These are phyloP conservation scores for Drosophila nigrodunni DNA, from an alignment of 1,140 invertebrate species.

Conservation along the genomic window DNA sequence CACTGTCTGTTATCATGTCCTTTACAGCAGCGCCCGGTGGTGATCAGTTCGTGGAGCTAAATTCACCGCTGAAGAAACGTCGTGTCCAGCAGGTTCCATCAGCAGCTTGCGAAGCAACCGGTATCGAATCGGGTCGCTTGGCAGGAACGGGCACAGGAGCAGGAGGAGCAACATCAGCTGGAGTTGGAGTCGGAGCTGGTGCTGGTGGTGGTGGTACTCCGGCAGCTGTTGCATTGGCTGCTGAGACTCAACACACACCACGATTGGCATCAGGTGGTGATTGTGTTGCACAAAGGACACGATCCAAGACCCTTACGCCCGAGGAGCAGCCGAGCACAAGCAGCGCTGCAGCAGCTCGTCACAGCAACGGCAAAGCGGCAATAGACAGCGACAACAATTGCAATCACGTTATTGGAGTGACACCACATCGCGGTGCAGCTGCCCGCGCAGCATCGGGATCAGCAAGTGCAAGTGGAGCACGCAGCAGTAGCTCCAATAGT, in stretches of 20 bases:
- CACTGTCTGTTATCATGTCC: conserved; percentile 52
- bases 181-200: neutral
- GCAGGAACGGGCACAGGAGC: no score
- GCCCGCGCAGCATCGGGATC: conserved; percentile 34
- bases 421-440: conserved; percentile 54
- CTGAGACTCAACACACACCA: conserved; percentile 9
- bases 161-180: neutral
- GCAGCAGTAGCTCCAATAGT: conserved; percentile 36
- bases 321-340: conserved; percentile 72
- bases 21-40: conserved; percentile 68
- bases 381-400: conserved; percentile 25
- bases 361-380: conserved; percentile 24
- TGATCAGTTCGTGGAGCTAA: conserved; percentile 66
- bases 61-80: conserved; percentile 73
- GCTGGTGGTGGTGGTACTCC: conserved; percentile 6
- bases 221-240: conserved; percentile 13
- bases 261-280: conserved; percentile 58
- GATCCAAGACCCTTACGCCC: conserved; percentile 78
- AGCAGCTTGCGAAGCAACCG: conserved; percentile 10
- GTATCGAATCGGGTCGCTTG: neutral
- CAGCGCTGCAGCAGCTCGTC: conserved; percentile 54
- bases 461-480: conserved; percentile 15
- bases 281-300: conserved; percentile 81
- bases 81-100: conserved; percentile 51
- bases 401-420: conserved; percentile 41